These are phyloP conservation scores for Campoplex nolae DNA, from an alignment of 2,888 invertebrate genomes.

Conservation along the genomic window DNA sequence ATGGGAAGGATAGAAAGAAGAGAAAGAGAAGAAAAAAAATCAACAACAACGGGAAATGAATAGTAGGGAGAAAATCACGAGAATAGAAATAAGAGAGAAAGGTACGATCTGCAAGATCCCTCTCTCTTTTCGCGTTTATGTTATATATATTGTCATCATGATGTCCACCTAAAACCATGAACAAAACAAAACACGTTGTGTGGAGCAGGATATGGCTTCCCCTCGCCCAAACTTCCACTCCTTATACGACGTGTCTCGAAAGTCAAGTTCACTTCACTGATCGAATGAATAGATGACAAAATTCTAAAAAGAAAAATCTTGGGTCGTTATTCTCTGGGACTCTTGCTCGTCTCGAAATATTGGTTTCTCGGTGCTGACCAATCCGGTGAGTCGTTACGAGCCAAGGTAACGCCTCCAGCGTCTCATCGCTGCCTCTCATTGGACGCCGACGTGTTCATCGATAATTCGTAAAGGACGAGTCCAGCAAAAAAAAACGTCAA, in stretches of 20 bases:
- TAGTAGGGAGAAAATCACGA: slow-evolving; percentile 56
- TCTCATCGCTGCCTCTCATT: no score
- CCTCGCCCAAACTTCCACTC: slow-evolving; percentile 7
- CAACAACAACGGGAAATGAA: slow-evolving; percentile 4
- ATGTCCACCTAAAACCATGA: slow-evolving; percentile 80
- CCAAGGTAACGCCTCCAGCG: no score
- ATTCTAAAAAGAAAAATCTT: neutral
- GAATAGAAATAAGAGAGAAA: slow-evolving; percentile 61
- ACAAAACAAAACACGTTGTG: slow-evolving; percentile 82
- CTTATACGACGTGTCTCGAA: slow-evolving; percentile 42
- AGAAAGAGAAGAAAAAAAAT: neutral
- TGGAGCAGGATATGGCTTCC: slow-evolving; percentile 38
- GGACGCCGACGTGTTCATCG: no score
- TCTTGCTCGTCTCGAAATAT: neutral
- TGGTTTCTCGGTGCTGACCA: no score
- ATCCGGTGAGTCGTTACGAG: no score
- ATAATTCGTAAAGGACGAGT: no score
- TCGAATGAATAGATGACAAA: neutral
- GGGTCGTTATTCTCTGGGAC: neutral
- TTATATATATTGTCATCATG: slow-evolving; percentile 81
- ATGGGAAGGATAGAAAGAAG: slow-evolving; percentile 30
- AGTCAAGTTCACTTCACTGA: neutral
- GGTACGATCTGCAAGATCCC: neutral
- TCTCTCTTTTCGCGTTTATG: slow-evolving; percentile 77
- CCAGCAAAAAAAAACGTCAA: no score